Evolutionary conservation across 2,113 vertebrate species (phyloP).

Genomic region (Condylura cristata): DNA sequence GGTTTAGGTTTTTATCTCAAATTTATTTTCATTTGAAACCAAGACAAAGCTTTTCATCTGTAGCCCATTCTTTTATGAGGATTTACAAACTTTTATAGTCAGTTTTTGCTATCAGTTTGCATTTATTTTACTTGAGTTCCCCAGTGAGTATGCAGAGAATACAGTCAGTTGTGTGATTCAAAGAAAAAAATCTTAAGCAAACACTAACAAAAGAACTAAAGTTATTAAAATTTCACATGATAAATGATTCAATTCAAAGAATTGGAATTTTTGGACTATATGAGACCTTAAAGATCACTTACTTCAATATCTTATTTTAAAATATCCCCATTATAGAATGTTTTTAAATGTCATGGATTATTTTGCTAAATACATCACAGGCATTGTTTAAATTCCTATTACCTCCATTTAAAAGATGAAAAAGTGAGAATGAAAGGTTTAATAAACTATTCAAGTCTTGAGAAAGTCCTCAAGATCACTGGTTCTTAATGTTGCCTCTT

Average conservation of each 20-base stretch:
- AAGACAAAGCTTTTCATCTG: conserved; percentile 33
- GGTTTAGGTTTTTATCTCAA: conserved; percentile 34
- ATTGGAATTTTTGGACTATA: background rate
- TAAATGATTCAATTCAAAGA: conserved; percentile 15
- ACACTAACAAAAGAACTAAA: background rate
- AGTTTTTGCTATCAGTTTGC: conserved; percentile 47
- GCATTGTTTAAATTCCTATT: background rate
- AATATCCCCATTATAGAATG: background rate
- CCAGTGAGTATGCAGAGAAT: background rate
- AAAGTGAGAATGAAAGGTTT: background rate
- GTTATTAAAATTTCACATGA: conserved; percentile 13
- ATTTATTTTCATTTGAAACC: background rate
- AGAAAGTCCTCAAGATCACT: background rate
- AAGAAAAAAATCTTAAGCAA: conserved; percentile 52
- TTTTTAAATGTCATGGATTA: background rate
- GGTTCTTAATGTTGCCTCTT: background rate
- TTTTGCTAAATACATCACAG: background rate
- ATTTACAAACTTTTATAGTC: conserved; percentile 51
- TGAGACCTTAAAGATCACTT: background rate
- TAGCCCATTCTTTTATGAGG: conserved; percentile 11
- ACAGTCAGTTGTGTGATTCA: background rate
- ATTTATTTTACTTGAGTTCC: conserved; percentile 50
- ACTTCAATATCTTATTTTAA: background rate
- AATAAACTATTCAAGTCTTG: background rate
- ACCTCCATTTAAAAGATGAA: background rate